Conservation (phyloP, 1,140 invertebrate species). For the Olivierus martensii region DNA sequence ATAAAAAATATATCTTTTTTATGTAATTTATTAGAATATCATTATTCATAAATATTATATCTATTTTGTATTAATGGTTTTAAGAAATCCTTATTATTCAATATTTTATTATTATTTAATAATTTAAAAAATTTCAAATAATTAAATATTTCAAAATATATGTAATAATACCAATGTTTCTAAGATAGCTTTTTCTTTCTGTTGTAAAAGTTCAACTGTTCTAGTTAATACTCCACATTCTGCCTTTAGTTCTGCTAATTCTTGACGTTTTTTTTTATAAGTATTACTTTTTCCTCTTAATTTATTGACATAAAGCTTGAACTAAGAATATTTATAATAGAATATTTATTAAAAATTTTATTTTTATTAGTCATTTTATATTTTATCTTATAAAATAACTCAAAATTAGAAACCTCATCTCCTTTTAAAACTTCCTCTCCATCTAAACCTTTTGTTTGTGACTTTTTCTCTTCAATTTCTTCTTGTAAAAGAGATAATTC, state of each 20-base stretch:
- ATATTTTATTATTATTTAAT: too few species aligned
- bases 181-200: slow-evolving; percentile 18
- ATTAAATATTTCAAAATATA: too few species aligned
- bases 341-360: too few species aligned
- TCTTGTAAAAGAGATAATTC: slow-evolving; percentile 43
- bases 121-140: too few species aligned
- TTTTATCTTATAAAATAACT: too few species aligned
- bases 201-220: slow-evolving; percentile 44
- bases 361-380: too few species aligned
- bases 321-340: slow-evolving; percentile 33
- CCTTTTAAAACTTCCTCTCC: slow-evolving; percentile 50
- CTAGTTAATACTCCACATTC: slow-evolving; percentile 48
- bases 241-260: slow-evolving; percentile 53
- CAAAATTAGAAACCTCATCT: slow-evolving; percentile 41
- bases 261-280: slow-evolving; percentile 61
- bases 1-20: too few species aligned
- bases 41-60: too few species aligned
- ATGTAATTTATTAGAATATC: too few species aligned
- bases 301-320: slow-evolving; percentile 65
- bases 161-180: slow-evolving; percentile 22
- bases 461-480: slow-evolving; percentile 38
- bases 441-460: slow-evolving; percentile 33
- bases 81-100: too few species aligned
- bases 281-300: slow-evolving; percentile 58
- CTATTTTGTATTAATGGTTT: too few species aligned